These are phyloP conservation scores for Gopherus flavomarginatus DNA, from an alignment of 2,113 vertebrate species.

Conservation along the genomic window DNA sequence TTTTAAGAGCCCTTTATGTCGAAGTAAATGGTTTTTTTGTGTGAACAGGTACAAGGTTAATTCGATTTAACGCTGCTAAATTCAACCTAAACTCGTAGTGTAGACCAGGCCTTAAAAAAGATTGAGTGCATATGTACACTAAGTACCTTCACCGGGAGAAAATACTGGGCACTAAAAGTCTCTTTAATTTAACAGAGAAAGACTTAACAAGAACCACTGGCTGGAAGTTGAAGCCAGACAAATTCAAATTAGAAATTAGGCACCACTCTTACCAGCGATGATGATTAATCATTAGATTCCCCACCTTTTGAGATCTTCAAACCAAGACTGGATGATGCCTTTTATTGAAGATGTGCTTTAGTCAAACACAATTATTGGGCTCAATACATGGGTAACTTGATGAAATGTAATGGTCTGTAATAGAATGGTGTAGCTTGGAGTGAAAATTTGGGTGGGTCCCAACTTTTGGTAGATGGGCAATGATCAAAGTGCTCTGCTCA, in stretches of 20 bases:
- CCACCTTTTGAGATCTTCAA: background rate
- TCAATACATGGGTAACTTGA: background rate
- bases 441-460: too few relatives aligned
- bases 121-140: background rate
- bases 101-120: background rate
- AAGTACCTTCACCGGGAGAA: fast-evolving
- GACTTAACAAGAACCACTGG: background rate
- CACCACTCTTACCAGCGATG: background rate
- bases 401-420: background rate
- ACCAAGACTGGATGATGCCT: fast-evolving
- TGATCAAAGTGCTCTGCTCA: too few relatives aligned
- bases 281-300: background rate
- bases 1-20: too few relatives aligned
- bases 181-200: background rate
- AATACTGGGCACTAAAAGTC: background rate
- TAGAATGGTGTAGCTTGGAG: background rate
- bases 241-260: background rate
- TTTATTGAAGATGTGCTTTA: background rate
- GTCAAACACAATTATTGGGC: background rate
- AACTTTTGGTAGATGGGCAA: too few relatives aligned
- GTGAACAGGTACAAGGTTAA: too few relatives aligned
- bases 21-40: too few relatives aligned
- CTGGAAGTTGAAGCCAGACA: background rate
- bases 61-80: too few relatives aligned
- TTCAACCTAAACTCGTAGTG: too few relatives aligned